Evolutionary conservation across 2,113 vertebrate genomes (phyloP).

Genomic region (Apodemus sylvaticus): DNA sequence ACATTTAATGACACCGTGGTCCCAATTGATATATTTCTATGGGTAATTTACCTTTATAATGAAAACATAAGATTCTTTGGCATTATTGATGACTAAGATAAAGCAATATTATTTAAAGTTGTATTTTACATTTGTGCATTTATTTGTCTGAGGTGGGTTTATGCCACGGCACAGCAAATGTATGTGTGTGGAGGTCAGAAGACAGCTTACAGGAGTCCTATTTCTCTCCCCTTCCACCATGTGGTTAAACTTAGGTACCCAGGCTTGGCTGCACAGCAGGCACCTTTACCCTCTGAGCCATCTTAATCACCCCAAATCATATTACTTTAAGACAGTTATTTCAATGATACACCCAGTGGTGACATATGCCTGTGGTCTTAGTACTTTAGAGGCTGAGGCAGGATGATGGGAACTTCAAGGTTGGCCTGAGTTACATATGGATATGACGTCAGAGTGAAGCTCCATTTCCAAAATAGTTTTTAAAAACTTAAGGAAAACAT

Average conservation of each 20-base stretch:
- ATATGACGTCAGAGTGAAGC: not conserved
- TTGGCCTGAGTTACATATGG: not conserved
- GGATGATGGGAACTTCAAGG: not conserved
- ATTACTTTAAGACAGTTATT: not conserved
- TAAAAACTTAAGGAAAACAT: not conserved
- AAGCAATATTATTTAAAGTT: not conserved
- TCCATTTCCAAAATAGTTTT: not conserved
- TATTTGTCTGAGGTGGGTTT: not conserved
- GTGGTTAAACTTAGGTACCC: not conserved
- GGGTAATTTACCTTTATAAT: slow-evolving; percentile 14
- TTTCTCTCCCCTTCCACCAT: not conserved
- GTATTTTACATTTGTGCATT: not conserved
- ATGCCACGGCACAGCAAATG: not conserved
- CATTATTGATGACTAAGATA: not conserved
- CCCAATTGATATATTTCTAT: not conserved
- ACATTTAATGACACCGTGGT: not conserved
- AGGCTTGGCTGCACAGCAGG: not conserved
- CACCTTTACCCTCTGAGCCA: not conserved
- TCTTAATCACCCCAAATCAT: not conserved
- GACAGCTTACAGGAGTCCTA: not conserved
- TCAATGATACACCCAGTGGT: not conserved
- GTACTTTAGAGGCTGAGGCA: not conserved
- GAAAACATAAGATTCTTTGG: not conserved
- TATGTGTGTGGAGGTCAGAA: not conserved
- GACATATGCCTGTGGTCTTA: not conserved